These are phyloP conservation scores for Caenorhabditis afra DNA, from an alignment of 2,888 invertebrate species.

Conservation along the genomic window DNA sequence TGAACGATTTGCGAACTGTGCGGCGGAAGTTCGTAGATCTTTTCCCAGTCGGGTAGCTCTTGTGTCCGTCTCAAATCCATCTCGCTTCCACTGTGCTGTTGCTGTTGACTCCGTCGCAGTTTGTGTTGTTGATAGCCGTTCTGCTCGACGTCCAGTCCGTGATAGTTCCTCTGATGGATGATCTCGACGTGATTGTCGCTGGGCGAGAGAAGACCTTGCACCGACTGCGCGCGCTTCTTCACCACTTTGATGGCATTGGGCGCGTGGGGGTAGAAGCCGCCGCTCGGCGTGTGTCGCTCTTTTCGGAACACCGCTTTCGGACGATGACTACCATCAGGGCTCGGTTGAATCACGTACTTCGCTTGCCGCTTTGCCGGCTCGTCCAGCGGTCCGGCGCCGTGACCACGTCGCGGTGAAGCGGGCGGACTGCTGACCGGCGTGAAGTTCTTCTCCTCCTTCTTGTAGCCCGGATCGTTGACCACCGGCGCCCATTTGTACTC, in stretches of 20 bases:
- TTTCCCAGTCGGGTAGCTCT: conserved; percentile 77
- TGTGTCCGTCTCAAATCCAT: conserved; percentile 42
- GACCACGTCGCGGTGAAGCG: conserved; percentile 70
- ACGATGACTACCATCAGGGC: conserved; percentile 78
- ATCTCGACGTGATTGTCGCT: conserved; percentile 60
- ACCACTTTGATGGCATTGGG: conserved; percentile 78
- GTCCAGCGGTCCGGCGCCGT: conserved; percentile 74
- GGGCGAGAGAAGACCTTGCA: conserved; percentile 56
- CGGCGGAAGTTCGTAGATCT: conserved; percentile 80
- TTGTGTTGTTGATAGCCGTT: conserved; percentile 35
- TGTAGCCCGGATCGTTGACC: conserved; percentile 77
- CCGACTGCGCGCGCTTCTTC: conserved; percentile 65
- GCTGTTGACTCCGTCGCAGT: conserved; percentile 29
- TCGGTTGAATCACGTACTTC: conserved; percentile 73
- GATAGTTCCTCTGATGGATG: conserved; percentile 74
- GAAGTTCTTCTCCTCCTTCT: conserved; percentile 80
- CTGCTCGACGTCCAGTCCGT: conserved; percentile 58
- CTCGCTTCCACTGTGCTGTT: conserved; percentile 49
- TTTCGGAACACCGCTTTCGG: conserved; percentile 77
- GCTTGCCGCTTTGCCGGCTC: conserved; percentile 77
- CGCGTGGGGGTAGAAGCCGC: conserved; percentile 79
- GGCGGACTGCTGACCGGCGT: conserved; percentile 79
- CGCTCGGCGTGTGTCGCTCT: conserved; percentile 73
- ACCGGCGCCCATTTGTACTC: conserved; percentile 79
- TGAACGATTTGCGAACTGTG: conserved; percentile 78